Evolutionary conservation across 2,113 vertebrate species (phyloP), one percentile per base, ranked within the genome.

Genomic region (Heteronetta atricapilla): DNA sequence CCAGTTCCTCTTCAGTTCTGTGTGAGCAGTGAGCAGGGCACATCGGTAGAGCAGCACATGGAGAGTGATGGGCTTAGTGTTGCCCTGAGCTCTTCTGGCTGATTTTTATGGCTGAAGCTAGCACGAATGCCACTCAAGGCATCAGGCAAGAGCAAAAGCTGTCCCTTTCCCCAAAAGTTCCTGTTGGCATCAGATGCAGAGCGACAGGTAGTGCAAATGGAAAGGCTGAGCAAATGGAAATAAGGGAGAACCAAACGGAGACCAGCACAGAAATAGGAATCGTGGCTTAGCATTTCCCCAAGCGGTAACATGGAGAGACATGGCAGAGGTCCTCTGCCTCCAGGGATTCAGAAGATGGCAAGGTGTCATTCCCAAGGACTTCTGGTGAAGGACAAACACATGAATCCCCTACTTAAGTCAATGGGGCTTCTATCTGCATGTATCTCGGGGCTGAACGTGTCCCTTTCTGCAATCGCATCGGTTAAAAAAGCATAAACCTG

Each of bases 191-290:
- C 23, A 50, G 48, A 13, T 56, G 52, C 56, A 29, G 46, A 10
- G 28, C 60, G 55, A 90, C 86, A 86, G 68, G 82, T 81, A 84
- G 62, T 17, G 44, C 64, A 78, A 53, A 81, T 44, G 48, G 88
- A 83, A 95, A 60, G 73, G 69, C 22, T 90, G 94, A 92, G 80
- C 13, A 73, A 72, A 59, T 79, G 80, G 86, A 88, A 94, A 21
- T 15, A n/a, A 63, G 76, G 72, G 60, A 40, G 88, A 91, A 93
- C 68, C 87, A 83, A 96, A 89, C 34, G 82, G 88, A 76, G 55
- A 90, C 95, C 93, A 96, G 90, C 46, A 48, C 46, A 48, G 20
- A 11, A 48, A 48, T 48, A 48, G 46, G 46, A 48, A 48, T 48
- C 11, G 46, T 48, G 46, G 46, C 94, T 88, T 58, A 0, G 15